Percentiles rank a stretch among this genome's conserved stretches.
Conservation (phyloP, 2,113 vertebrate genomes). For the Lanius collurio region DNA sequence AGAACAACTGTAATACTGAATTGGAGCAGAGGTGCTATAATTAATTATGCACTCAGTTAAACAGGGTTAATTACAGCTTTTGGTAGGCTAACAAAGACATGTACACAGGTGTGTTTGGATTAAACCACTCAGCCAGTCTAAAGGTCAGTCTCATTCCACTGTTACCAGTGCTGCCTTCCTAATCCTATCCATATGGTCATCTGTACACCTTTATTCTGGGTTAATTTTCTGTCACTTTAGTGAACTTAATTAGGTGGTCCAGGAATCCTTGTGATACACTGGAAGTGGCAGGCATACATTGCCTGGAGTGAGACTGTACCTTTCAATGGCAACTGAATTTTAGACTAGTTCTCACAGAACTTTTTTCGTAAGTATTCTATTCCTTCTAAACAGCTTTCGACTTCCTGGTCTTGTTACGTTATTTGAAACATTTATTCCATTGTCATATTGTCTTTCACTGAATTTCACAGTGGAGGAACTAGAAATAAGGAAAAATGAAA, state of each 20-base stretch:
- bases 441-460: neutral
- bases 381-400: neutral
- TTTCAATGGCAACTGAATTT: neutral
- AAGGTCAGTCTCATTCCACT: neutral
- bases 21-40: neutral
- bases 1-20: neutral
- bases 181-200: neutral
- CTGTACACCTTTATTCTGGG: neutral
- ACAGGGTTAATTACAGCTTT: neutral
- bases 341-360: neutral
- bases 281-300: neutral
- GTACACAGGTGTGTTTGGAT: neutral
- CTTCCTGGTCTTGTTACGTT: neutral
- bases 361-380: neutral
- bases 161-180: neutral
- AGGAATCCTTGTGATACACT: neutral
- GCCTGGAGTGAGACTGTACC: neutral
- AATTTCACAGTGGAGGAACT: neutral
- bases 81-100: neutral
- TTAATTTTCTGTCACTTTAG: neutral
- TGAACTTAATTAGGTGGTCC: neutral
- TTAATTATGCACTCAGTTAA: neutral
- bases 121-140: neutral
- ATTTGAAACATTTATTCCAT: neutral
- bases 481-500: neutral